Conservation (phyloP, 2,888 invertebrate species). For the Lasioglossum vierecki region DNA sequence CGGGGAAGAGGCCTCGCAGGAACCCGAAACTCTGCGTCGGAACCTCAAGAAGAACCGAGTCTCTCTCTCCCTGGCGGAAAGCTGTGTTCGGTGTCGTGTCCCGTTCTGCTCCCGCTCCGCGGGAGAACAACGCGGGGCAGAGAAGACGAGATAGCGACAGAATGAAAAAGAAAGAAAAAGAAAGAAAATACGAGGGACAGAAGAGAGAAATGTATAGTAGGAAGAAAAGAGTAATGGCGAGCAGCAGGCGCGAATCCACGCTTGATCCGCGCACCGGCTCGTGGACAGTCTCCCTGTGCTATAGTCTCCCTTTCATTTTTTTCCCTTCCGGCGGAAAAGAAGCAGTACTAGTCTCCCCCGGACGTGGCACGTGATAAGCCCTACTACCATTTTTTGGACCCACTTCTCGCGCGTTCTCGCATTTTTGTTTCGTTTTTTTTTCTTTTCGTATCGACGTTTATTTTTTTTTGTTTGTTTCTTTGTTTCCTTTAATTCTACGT, state of each 20-base stretch:
- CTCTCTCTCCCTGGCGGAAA: slow-evolving; percentile 51
- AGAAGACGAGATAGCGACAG: slow-evolving; percentile 3
- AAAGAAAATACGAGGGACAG: background rate
- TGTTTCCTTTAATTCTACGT: slow-evolving; percentile 59
- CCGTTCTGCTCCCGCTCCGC: slow-evolving; percentile 26
- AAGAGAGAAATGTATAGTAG: slow-evolving; percentile 4
- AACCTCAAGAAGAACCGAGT: slow-evolving; percentile 22
- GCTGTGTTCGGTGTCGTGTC: background rate
- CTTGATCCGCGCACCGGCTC: slow-evolving; percentile 52
- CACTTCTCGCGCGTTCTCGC: slow-evolving; percentile 72
- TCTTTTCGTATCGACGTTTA: background rate
- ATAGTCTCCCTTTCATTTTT: slow-evolving; percentile 29
- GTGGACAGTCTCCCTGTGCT: slow-evolving; percentile 59
- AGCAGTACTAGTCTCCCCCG: slow-evolving; percentile 41
- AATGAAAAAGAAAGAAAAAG: background rate
- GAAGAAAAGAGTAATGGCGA: slow-evolving; percentile 46
- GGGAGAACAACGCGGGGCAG: background rate
- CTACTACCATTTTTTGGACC: slow-evolving; percentile 73
- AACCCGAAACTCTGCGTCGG: background rate
- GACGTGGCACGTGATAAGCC: slow-evolving; percentile 70
- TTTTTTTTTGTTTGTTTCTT: slow-evolving; percentile 21
- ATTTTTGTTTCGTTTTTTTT: slow-evolving; percentile 12
- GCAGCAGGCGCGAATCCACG: slow-evolving; percentile 45
- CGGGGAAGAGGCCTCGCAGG: background rate
- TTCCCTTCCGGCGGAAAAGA: slow-evolving; percentile 64